A percentile compares a stretch with the other conserved stretches of the same genome.
Conservation (phyloP, 1,140 invertebrate species). For the Apis cerana region DNA sequence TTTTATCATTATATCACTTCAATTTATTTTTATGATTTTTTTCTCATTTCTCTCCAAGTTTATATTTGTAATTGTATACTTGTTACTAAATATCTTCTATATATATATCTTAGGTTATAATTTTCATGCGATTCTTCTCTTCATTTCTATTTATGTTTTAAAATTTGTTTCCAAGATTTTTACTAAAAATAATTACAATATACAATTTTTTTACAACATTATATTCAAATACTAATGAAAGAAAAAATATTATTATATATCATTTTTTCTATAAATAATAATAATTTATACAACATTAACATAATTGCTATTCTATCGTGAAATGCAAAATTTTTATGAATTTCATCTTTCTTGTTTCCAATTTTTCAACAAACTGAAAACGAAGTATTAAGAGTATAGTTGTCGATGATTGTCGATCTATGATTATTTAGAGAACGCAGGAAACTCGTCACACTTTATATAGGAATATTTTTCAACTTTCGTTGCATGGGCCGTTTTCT, state of each 20-base stretch:
- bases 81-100: too few species aligned
- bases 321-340: background rate
- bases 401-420: background rate
- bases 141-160: too few species aligned
- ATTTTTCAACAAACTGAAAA: background rate
- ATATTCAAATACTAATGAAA: background rate
- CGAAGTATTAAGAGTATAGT: too few species aligned
- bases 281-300: background rate
- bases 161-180: too few species aligned
- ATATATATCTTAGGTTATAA: too few species aligned
- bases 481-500: background rate
- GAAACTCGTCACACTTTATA: background rate
- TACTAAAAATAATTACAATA: too few species aligned
- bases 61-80: too few species aligned
- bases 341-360: background rate
- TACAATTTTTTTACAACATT: too few species aligned
- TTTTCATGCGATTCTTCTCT: too few species aligned
- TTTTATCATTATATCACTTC: too few species aligned
- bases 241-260: background rate
- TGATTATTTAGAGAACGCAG: background rate
- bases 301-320: background rate
- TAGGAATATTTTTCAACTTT: slow-evolving; percentile 12
- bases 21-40: too few species aligned
- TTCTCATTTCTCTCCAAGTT: too few species aligned
- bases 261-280: background rate